Conservation (phyloP, 2,113 vertebrate species). For the Heterocephalus glaber region DNA sequence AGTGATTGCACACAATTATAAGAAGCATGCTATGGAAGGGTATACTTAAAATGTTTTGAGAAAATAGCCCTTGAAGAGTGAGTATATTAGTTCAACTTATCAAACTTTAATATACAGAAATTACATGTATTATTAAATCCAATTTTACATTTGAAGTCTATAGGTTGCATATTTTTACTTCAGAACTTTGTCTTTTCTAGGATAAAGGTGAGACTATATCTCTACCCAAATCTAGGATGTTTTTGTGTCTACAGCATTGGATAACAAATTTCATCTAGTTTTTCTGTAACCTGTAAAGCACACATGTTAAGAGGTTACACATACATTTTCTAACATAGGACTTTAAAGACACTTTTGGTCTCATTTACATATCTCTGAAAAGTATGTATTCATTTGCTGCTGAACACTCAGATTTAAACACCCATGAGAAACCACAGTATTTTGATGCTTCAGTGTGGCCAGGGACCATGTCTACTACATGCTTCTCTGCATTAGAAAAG, state of each 20-base stretch:
- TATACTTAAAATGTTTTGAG: not conserved
- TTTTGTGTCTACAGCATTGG: not conserved
- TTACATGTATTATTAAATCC: not conserved
- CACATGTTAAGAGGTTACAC: not conserved
- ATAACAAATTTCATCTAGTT: not conserved
- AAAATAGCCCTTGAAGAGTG: not conserved
- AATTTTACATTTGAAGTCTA: conserved; percentile 22
- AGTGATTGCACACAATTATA: not conserved
- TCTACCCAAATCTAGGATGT: not conserved
- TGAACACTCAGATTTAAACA: not conserved
- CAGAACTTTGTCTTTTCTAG: not conserved
- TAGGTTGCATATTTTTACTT: not conserved
- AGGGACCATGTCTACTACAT: not conserved
- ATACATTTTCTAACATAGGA: not conserved
- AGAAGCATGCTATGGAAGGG: not conserved
- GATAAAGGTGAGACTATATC: not conserved
- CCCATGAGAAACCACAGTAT: not conserved
- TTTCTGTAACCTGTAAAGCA: conserved; percentile 44
- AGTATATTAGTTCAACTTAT: not conserved
- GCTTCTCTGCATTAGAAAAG: not conserved
- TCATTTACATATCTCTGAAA: not conserved
- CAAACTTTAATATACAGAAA: conserved; percentile 27
- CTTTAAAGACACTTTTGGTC: conserved; percentile 13
- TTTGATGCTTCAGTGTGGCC: not conserved
- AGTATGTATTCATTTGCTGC: not conserved